Conservation (phyloP, 2,797 vertebrate species). For the Benthosema pterotum region DNA sequence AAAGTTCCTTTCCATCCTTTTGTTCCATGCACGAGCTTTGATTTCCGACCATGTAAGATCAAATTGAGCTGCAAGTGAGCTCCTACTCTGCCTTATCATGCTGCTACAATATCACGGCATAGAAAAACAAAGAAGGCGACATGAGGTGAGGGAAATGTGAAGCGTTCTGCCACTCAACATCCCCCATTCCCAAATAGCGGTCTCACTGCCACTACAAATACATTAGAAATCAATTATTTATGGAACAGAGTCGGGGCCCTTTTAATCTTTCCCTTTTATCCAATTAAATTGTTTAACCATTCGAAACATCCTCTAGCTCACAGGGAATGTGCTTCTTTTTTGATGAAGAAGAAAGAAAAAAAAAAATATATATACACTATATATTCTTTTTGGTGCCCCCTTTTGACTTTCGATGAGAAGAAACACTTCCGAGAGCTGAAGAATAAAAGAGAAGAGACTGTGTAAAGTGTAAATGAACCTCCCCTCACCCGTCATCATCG, state of each 20-base stretch:
- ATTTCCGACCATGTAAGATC: slow-evolving; percentile 84
- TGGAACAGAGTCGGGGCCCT: slow-evolving; percentile 79
- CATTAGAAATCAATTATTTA: slow-evolving; percentile 88
- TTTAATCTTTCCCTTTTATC: slow-evolving; percentile 88
- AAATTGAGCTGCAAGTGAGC: slow-evolving; percentile 80
- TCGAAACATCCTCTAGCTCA: slow-evolving; percentile 75
- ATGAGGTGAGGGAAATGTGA: slow-evolving; percentile 75
- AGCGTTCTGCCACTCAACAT: slow-evolving; percentile 80
- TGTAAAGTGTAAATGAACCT: slow-evolving; percentile 84
- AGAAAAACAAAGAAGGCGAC: slow-evolving; percentile 79
- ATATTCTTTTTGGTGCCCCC: slow-evolving; percentile 72
- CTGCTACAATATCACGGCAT: slow-evolving; percentile 74
- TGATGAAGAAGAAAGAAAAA: slow-evolving; percentile 32
- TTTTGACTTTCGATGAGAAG: slow-evolving; percentile 77
- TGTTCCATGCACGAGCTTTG: slow-evolving; percentile 81
- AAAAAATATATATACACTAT: slow-evolving; percentile 52
- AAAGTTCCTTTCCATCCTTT: slow-evolving; percentile 74
- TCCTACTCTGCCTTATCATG: slow-evolving; percentile 79
- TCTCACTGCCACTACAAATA: slow-evolving; percentile 83
- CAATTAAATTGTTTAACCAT: slow-evolving; percentile 86
- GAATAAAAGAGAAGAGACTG: slow-evolving; percentile 78
- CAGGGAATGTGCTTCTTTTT: slow-evolving; percentile 69
- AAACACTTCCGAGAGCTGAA: slow-evolving; percentile 76
- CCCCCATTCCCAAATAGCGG: slow-evolving; percentile 80
- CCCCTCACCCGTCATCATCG: slow-evolving; percentile 69